phyloP scores from a whole-genome alignment of 2,888 invertebrate species.

The Ommatoiulus sabulosus region DNA sequence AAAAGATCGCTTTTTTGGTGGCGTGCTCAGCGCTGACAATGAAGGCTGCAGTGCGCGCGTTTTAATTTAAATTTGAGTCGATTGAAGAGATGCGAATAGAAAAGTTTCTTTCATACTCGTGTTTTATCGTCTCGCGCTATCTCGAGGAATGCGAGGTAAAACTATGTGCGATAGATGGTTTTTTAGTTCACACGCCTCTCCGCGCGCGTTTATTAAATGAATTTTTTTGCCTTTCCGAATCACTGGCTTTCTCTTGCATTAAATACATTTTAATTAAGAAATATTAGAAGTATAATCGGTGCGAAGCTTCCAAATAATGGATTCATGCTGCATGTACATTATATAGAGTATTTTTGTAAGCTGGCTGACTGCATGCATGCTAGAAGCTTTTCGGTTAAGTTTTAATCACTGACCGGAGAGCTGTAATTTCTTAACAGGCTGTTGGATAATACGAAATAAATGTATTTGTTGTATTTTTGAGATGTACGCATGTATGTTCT shows the following conservation, averaged over 20 bases:
- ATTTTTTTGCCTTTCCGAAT: slow-evolving; percentile 12
- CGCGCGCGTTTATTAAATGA: background rate
- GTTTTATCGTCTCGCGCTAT: background rate
- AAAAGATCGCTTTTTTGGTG: slow-evolving; percentile 31
- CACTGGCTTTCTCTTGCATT: slow-evolving; percentile 17
- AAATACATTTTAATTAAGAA: slow-evolving; percentile 39
- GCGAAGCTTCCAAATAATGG: background rate
- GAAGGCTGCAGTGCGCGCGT: background rate
- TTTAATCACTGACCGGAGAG: no score
- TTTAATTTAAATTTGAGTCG: slow-evolving; percentile 44
- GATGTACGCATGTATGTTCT: no score
- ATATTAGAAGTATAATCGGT: slow-evolving; percentile 15
- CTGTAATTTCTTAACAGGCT: no score
- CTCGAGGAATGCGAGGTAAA: background rate
- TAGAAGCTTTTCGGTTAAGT: no score
- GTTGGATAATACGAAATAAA: no score
- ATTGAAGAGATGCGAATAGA: slow-evolving; percentile 7
- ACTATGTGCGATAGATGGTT: background rate
- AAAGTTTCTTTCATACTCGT: slow-evolving; percentile 16
- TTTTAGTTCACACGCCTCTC: background rate
- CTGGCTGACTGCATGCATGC: no score
- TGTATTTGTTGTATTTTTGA: no score
- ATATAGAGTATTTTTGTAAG: no score
- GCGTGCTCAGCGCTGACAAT: background rate
- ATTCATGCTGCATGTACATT: background rate